Evolutionary conservation across 2,113 vertebrate species (phyloP).

Genomic region (Thamnaconus septentrionalis): DNA sequence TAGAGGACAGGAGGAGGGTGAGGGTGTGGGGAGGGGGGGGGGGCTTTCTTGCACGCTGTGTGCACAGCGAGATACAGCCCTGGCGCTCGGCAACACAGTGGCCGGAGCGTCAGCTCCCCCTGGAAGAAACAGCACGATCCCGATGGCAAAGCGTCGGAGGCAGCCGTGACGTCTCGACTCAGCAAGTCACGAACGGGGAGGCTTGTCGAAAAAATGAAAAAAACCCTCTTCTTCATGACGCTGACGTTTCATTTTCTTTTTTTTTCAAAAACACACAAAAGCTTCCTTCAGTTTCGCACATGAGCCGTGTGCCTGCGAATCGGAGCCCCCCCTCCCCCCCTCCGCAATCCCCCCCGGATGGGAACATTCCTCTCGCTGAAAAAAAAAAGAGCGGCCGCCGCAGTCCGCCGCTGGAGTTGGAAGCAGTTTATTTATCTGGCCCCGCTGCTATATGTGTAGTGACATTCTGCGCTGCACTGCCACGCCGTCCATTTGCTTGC

Average conservation of each 20-base stretch:
- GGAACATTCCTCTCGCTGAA: conserved; percentile 65
- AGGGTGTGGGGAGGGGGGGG: not conserved
- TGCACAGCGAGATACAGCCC: conserved; percentile 75
- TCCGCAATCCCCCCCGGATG: conserved; percentile 5
- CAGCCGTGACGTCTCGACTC: conserved; percentile 48
- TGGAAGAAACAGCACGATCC: conserved; percentile 53
- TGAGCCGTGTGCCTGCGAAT: conserved; percentile 25
- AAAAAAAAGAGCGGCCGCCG: conserved; percentile 42
- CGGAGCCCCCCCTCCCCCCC: conserved; percentile 9
- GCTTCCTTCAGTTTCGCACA: conserved; percentile 37
- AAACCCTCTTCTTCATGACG: too few species aligned
- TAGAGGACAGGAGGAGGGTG: too few species aligned
- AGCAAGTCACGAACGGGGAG: too few species aligned
- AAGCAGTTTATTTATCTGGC: conserved; percentile 59
- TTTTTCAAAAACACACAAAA: conserved; percentile 51
- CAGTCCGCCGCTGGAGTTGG: conserved; percentile 51
- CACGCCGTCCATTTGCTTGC: conserved; percentile 12
- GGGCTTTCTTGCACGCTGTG: conserved; percentile 60
- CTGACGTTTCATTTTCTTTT: conserved; percentile 40
- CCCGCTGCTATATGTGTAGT: conserved; percentile 22
- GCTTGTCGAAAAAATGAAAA: too few species aligned
- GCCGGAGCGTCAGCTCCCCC: conserved; percentile 52
- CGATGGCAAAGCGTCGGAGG: conserved; percentile 52
- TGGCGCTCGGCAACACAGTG: conserved; percentile 64
- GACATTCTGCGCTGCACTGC: conserved; percentile 37